Evolutionary conservation across 2,797 vertebrate species (phyloP), one percentile per base, ranked within the genome.

Genomic region (Takifugu ocellatus): DNA sequence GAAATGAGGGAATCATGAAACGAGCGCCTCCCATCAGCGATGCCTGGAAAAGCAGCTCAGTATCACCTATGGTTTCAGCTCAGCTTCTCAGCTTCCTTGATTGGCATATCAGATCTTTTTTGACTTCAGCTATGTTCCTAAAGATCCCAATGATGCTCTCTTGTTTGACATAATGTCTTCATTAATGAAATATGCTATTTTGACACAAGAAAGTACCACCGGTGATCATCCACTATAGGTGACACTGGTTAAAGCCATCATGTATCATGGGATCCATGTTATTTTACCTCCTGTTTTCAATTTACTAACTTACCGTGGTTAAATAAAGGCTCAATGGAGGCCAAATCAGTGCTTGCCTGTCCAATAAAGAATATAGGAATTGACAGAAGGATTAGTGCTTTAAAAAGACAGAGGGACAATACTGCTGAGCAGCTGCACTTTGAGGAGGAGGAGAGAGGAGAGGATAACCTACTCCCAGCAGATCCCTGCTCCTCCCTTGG

Each of bases 331-430:
- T 68, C 64, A 83, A 71, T 24, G 63, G 62, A 51, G 62, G 59
- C 57, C 54, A 71, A 70, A 79, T 79, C 72, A 65, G 63, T 77
- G 59, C 49, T 27, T 2, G 51, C 29, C 39, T 49, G 68, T 51
- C 63, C 70, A 64, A 64, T 59, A 63, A 66, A 74, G 83, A 80
- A 82, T 70, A 77, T 42, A 25, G 26, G 74, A 64, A 82, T 68
- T 75, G 80, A 69, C 76, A 68, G 68, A 82, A 57, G 73, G 76
- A 84, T 84, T 82, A 70, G 56, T 51, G 77, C 61, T 79, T 72
- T 60, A 71, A 75, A 75, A 68, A 74, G 56, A 64, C 55, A 61
- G 61, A 74, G 11, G 75, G 81, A 74, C 75, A 75, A 70, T 80
- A 59, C 61, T 75, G 42, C 64, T 63, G 36, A 74, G 59, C 45